Percentiles rank a stretch among this genome's conserved stretches.
Conservation (phyloP, 2,797 vertebrate genomes). For the Gallinago stenura region DNA sequence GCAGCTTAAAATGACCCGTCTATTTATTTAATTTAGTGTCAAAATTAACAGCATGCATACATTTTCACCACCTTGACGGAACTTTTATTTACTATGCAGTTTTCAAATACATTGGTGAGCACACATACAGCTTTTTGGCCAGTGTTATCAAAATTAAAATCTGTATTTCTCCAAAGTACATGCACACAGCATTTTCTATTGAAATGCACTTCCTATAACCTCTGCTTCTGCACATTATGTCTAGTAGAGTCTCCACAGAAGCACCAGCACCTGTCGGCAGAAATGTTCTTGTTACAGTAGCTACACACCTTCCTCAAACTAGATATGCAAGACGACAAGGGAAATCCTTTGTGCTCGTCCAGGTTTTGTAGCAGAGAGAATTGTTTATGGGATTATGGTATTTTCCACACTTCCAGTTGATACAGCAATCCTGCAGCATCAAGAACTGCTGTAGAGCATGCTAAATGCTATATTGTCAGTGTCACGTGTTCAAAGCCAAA, state of each 20-base stretch:
- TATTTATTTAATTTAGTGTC: not conserved
- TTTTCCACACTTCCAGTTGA: not conserved
- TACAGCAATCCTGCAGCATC: not conserved
- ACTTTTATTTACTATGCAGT: not conserved
- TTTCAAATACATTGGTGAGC: not conserved
- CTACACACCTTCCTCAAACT: not conserved
- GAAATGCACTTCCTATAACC: not conserved
- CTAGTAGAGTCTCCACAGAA: rapidly evolving
- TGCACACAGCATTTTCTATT: not conserved
- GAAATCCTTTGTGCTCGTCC: not conserved
- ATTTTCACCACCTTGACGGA: not conserved
- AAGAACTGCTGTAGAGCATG: not conserved
- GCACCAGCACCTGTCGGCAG: not conserved
- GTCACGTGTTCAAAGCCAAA: not conserved
- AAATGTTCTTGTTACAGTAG: not conserved
- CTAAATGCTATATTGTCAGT: not conserved
- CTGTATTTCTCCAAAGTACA: not conserved
- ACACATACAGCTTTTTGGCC: rapidly evolving
- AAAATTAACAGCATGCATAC: not conserved
- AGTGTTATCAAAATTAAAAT: not conserved
- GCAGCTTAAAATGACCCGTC: not conserved
- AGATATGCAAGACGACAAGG: rapidly evolving
- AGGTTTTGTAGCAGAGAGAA: not conserved
- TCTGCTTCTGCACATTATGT: not conserved
- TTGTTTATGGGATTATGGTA: not conserved